Evolutionary conservation across 2,888 invertebrate genomes (phyloP), one percentile per base, ranked within the genome.

Genomic region (Cecidostiba fungosa): DNA sequence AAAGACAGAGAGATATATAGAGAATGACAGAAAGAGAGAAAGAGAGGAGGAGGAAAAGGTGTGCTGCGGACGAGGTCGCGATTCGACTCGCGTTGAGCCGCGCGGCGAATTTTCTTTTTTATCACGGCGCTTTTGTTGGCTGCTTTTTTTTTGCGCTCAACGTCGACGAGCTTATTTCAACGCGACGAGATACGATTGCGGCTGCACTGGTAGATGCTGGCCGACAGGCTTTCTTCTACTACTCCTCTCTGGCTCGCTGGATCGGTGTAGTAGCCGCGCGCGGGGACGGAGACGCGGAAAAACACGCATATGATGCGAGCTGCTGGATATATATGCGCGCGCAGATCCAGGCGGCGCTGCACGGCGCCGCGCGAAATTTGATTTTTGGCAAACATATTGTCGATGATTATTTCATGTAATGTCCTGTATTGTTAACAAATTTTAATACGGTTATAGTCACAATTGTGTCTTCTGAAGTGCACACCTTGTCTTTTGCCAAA

Each of bases 201-300:
- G 50, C 50, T 50, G 50, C 19, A 72, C 39, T 72, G 23, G 72
- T 32, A 36, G 70, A 32, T 70, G 36, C 72, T 39, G 72, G 23
- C 43, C 72, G 72, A 72, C 72, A 39, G 39, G 23, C 66, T 66
- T 39, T n/a, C 70, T 70, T 72, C 72, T 43, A 72, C 72, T 72
- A 72, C 72, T 72, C 43, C 23, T 5, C 54, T 59, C 54, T 59
- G 32, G 6, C 16, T 26, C n/a, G n/a, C 66, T 29, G 66, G 32
- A 50, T 50, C 54, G 54, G 5, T n/a, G 54, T n/a, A 59, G 43
- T 59, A 50, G 50, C 50, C 50, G 8, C 6, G 54, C 54, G 54
- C 54, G 36, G 70, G 36, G 39, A 36, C 43, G 36, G 43, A 23
- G 43, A 12, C 23, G 39, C 23, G 39, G 43, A 23, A 72, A 72